Evolutionary conservation across 1,140 invertebrate genomes (phyloP).

Genomic region (Argopecten irradians): DNA sequence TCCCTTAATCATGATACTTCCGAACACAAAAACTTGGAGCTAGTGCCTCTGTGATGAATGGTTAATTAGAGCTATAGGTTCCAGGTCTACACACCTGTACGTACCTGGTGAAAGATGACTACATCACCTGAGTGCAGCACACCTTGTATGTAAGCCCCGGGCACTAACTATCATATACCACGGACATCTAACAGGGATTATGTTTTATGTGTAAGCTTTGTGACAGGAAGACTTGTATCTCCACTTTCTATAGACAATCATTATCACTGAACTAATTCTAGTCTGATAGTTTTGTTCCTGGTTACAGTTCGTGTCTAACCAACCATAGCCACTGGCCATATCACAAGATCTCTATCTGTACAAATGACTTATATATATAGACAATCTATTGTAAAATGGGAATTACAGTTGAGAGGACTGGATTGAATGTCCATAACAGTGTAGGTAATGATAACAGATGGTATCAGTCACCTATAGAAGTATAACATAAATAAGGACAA

Average conservation of each 20-base stretch:
- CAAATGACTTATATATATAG: too few species aligned
- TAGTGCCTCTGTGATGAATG: background rate
- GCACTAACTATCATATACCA: background rate
- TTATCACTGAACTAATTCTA: background rate
- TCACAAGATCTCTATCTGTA: background rate
- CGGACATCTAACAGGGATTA: background rate
- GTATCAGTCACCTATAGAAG: too few species aligned
- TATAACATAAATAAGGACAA: too few species aligned
- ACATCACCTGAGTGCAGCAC: conserved; percentile 7
- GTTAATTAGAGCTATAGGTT: conserved; percentile 2
- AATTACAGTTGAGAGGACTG: too few species aligned
- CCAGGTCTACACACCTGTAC: background rate
- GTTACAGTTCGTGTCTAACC: background rate
- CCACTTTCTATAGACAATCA: background rate
- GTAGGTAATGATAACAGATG: too few species aligned
- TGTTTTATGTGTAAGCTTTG: background rate
- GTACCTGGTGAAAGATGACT: conserved; percentile 15
- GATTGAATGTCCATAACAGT: too few species aligned
- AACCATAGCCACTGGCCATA: background rate
- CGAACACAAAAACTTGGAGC: background rate
- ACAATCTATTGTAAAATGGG: too few species aligned
- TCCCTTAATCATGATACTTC: background rate
- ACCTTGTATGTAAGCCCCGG: background rate
- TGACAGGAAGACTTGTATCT: background rate
- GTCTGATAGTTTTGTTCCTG: background rate